Evolutionary conservation across 92 coral and sea anemone genomes (phyloP), one percentile per base, ranked within the genome.

Genomic region (Palythoa caribaeorum): DNA sequence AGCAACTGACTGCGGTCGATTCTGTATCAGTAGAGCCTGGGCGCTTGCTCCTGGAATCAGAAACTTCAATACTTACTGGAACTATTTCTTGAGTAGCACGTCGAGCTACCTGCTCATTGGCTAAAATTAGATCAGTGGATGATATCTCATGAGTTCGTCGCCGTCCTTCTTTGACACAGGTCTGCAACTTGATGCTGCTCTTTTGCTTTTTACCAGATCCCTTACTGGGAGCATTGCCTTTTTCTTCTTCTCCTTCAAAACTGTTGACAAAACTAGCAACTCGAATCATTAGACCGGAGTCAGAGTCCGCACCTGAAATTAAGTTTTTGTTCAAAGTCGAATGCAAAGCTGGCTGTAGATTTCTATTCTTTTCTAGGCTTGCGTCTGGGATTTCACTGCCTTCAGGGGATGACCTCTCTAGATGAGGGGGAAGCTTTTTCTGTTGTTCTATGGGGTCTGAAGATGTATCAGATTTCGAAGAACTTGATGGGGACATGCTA

Each of bases 311-410:
- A 11, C 40, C 35, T 35, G 39, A 51, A 62, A 19, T 37, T 17
- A 39, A 35, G 20, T 28, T 79, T 36, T 40, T 14, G 40, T 57
- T 40, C 36, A 11, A 19, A 14, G 15, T 36, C 14, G 40, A 40
- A n/a, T 8, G 40, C 38, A 48, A 63, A 38, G 85, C 73, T n/a
- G 73, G 73, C 55, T 80, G 85, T 20, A 36, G 14, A 15, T 80
- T 80, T 51, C 50, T 50, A 19, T 20, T 11, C 75, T 20, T 80
- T 50, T 80, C 85, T 15, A 63, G 48, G 73, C 74, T 65, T 9
- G 57, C 36, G 39, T 80, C 85, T 6, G 85, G 85, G 73, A 80
- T 65, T 80, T 80, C 85, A 80, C 85, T 80, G n/a, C 85, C 85
- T 28, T 80, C 85, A 9, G 85, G 85, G 57, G 85, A 80, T 9